Base-by-base conservation (phyloP, 2,113 vertebrate species). In the rabbit (Oryctolagus cuniculus) region DNA sequence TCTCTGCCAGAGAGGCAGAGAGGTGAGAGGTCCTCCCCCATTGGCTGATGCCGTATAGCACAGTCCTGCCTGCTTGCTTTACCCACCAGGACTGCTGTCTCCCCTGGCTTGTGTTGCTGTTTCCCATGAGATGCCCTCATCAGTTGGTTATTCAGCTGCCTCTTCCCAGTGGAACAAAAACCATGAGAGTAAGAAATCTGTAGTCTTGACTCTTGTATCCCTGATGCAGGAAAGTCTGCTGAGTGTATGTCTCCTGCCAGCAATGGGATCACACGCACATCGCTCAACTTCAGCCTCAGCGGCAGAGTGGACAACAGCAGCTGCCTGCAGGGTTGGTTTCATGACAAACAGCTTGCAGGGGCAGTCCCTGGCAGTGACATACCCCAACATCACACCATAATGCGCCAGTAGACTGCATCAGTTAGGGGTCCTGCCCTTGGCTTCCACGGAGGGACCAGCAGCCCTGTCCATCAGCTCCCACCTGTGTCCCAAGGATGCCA, bases 11-110 rank as follows among this genome's bases (percentile, higher is more conserved):
- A 25, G 55, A 73, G 15, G 2, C 34, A 29, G 67, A 87, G 31
- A 13, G 49, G 34, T 11, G 67, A 87, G 31, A 13, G 49, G 34
- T 11, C 67, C 6, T 21, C 13, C 13, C 6, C 29, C 44, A 21
- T 25, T 31, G 9, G 16, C 64, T 0, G 5, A 19, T 5, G 25
- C 0, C 79, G 15, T 6, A 22, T 1, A 53, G 11, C 10, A 3
- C 2, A 27, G 4, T 29, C n/a, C 44, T 67, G 8, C 16, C 29
- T 9, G 10, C 25, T 17, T 27, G 36, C 58, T 38, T 69, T 9
- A 19, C 24, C 27, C 10, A 3, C 5, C 24, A 55, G 0, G 19
- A 5, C 34, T 29, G 49, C 27, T 24, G 2, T 17, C 51, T 55
- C 38, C n/a, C 66, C 5, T 25, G 31, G 11, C 13, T 2, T 5